Evolutionary conservation across 2,888 invertebrate genomes (phyloP).

Genomic region (Drosophila diplacantha): DNA sequence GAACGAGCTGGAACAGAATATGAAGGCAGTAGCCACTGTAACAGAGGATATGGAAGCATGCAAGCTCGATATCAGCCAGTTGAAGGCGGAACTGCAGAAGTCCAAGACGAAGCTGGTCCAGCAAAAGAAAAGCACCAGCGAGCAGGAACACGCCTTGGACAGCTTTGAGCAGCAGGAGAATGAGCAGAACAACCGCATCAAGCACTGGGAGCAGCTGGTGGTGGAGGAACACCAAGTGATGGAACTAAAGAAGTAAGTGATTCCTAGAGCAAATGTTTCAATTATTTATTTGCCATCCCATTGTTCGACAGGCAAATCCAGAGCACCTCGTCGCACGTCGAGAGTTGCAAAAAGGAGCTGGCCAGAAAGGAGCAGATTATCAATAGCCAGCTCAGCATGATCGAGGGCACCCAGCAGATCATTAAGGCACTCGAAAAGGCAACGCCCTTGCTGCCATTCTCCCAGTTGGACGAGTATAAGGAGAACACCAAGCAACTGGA

Average conservation of each 20-base stretch:
- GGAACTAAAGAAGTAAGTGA: conserved; percentile 49
- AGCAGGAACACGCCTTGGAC: conserved; percentile 35
- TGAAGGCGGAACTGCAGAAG: conserved; percentile 31
- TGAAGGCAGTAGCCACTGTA: conserved; percentile 39
- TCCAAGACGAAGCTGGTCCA: conserved; percentile 38
- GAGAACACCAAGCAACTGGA: conserved; percentile 41
- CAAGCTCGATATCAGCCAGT: conserved; percentile 41
- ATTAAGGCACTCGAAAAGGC: conserved; percentile 46
- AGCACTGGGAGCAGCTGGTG: conserved; percentile 49
- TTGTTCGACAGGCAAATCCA: conserved; percentile 41
- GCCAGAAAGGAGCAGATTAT: conserved; percentile 37
- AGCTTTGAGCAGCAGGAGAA: conserved; percentile 27
- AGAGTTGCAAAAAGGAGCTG: conserved; percentile 44
- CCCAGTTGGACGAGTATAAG: conserved; percentile 41
- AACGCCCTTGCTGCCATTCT: conserved; percentile 43
- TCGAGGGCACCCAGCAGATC: conserved; percentile 37
- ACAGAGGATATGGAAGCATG: conserved; percentile 38
- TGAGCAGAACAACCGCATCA: conserved; percentile 46
- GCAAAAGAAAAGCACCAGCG: conserved; percentile 35
- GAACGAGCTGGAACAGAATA: conserved; percentile 47
- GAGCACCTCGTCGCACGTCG: conserved; percentile 20
- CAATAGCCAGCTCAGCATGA: conserved; percentile 49
- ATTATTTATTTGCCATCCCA: background rate
- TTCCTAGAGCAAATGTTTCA: background rate
- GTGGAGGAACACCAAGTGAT: conserved; percentile 64